Conservation (phyloP, 2,888 invertebrate species). For the Troglohyphantes excavatus region DNA sequence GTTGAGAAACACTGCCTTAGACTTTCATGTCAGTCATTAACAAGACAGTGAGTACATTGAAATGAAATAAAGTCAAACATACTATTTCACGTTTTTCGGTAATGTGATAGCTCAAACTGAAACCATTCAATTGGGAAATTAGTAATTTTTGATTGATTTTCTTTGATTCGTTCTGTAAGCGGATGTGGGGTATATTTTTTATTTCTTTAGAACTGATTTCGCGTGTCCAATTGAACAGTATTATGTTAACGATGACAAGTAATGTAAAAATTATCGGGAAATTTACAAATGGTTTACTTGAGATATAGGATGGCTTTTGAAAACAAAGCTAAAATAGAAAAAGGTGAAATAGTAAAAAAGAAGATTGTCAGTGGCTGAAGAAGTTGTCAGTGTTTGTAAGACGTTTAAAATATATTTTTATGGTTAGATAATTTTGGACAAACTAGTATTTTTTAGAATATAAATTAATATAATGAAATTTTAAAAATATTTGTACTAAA, state of each 20-base stretch:
- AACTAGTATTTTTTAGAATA: too few species aligned
- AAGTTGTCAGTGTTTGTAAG: too few species aligned
- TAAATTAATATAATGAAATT: too few species aligned
- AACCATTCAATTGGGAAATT: slow-evolving; percentile 44
- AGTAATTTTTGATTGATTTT: slow-evolving; percentile 19
- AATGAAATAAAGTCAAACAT: slow-evolving; percentile 44
- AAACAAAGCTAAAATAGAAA: neutral
- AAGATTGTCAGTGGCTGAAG: neutral
- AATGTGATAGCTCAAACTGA: slow-evolving; percentile 12
- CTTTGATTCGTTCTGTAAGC: slow-evolving; percentile 34
- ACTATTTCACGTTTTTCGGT: neutral
- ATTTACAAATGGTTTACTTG: slow-evolving; percentile 58
- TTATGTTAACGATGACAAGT: slow-evolving; percentile 62
- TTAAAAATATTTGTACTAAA: too few species aligned
- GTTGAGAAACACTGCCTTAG: too few species aligned
- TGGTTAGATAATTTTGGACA: too few species aligned
- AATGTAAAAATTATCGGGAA: slow-evolving; percentile 72
- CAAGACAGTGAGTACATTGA: slow-evolving; percentile 60
- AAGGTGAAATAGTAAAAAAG: neutral
- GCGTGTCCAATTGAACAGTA: slow-evolving; percentile 65
- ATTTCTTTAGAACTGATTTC: slow-evolving; percentile 40
- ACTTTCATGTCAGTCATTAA: slow-evolving; percentile 54
- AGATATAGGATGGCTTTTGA: slow-evolving; percentile 18
- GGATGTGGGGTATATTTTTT: slow-evolving; percentile 43
- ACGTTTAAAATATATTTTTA: too few species aligned